A percentile compares a stretch with the other conserved stretches of the same genome.
Evolutionary conservation across 2,113 vertebrate species (phyloP).

Genomic region (Procavia capensis): DNA sequence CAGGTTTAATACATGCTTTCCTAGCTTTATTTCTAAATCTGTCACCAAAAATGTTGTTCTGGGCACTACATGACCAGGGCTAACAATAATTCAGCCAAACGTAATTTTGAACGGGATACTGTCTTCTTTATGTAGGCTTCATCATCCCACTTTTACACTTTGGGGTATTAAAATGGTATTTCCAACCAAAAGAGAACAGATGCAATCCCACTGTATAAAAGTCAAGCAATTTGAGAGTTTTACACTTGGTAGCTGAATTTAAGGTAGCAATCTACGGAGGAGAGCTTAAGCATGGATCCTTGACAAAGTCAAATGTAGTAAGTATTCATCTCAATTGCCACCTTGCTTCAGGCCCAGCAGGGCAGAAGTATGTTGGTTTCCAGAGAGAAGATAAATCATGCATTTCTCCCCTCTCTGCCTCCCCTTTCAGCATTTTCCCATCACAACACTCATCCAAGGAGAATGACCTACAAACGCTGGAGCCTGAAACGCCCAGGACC

Average conservation of each 20-base stretch:
- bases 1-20: conserved; percentile 76
- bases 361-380: background rate
- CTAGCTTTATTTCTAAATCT: conserved; percentile 77
- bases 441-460: background rate
- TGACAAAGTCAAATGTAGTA: conserved; percentile 53
- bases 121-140: conserved; percentile 59
- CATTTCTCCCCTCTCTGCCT: background rate
- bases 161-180: conserved; percentile 40
- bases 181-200: conserved; percentile 44
- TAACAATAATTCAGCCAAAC: conserved; percentile 69
- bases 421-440: background rate
- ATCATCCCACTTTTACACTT: conserved; percentile 35
- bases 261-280: conserved; percentile 63
- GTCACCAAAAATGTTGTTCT: conserved; percentile 68
- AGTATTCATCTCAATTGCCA: conserved; percentile 56
- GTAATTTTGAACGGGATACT: conserved; percentile 60
- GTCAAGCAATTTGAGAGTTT: conserved; percentile 51
- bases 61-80: background rate
- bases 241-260: conserved; percentile 68
- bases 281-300: conserved; percentile 63
- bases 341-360: conserved; percentile 19
- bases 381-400: conserved; percentile 32
- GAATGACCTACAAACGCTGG: background rate
- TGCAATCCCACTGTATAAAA: conserved; percentile 60
- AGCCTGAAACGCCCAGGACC: background rate